A percentile compares a stretch with the other conserved stretches of the same genome.
phyloP scores from a whole-genome alignment of 2,888 invertebrate genomes.

The Caenorhabditis sp. region DNA sequence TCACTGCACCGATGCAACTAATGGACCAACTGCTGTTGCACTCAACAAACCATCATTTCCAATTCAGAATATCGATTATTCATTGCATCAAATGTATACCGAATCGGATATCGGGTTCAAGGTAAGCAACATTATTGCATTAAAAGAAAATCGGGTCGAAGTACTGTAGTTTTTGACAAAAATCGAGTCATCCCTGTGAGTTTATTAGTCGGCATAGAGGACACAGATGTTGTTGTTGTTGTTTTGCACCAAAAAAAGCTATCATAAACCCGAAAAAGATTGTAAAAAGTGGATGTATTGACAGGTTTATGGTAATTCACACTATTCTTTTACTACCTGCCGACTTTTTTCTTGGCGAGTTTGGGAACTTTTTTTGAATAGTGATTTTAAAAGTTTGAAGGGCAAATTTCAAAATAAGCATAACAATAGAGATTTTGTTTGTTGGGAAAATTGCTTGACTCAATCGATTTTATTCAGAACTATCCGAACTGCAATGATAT shows the following conservation, averaged over 20 bases:
- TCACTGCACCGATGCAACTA: not conserved
- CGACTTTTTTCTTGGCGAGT: not conserved
- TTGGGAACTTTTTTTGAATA: not conserved
- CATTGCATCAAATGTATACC: conserved; percentile 66
- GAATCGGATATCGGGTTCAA: conserved; percentile 48
- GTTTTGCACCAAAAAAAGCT: no score
- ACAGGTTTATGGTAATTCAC: not conserved
- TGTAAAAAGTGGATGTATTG: not conserved
- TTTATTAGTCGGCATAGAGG: no score
- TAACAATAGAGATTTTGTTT: no score
- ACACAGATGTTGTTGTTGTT: no score
- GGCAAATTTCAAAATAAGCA: not conserved
- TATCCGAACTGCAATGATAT: conserved; percentile 69
- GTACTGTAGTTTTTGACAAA: no score
- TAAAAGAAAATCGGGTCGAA: no score
- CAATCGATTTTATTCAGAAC: conserved; percentile 43
- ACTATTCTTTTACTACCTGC: not conserved
- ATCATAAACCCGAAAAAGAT: not conserved
- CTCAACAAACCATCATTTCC: conserved; percentile 71
- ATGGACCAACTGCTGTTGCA: conserved; percentile 70
- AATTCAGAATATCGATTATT: conserved; percentile 69
- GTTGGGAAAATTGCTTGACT: no score
- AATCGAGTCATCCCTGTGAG: no score
- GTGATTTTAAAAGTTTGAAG: not conserved
- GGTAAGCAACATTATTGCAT: not conserved